These are phyloP conservation scores for Hypothenemus hampei DNA, from an alignment of 1,140 invertebrate species.

Conservation along the genomic window DNA sequence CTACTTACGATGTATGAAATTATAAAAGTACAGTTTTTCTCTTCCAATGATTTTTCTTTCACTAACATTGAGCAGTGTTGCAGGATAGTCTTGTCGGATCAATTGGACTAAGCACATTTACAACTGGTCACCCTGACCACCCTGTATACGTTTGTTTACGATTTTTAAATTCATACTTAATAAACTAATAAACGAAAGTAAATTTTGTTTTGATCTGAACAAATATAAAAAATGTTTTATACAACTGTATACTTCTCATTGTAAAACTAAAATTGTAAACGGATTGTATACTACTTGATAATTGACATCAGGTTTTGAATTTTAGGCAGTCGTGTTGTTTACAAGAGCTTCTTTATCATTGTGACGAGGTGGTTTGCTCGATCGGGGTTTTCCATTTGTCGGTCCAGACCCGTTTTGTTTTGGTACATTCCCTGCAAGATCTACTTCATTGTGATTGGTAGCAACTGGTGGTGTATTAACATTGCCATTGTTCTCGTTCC, in stretches of 20 bases:
- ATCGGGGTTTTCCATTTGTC: slow-evolving; percentile 40
- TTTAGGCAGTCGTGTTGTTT: slow-evolving; percentile 51
- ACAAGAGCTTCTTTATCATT: slow-evolving; percentile 52
- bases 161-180: slow-evolving; percentile 31
- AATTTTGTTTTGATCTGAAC: too few relatives aligned
- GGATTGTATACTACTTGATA: too few relatives aligned
- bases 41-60: slow-evolving; percentile 25
- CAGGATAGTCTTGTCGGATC: neutral
- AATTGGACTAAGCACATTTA: slow-evolving; percentile 14
- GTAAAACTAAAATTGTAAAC: too few relatives aligned
- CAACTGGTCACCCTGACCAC: slow-evolving; percentile 28
- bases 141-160: slow-evolving; percentile 25
- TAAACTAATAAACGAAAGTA: too few relatives aligned
- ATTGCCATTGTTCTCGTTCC: too few relatives aligned
- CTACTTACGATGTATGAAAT: slow-evolving; percentile 31
- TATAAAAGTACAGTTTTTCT: slow-evolving; percentile 36
- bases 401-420: slow-evolving; percentile 39
- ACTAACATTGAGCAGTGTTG: slow-evolving; percentile 36
- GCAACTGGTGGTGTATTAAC: too few relatives aligned
- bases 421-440: slow-evolving; percentile 12
- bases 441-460: slow-evolving; percentile 24
- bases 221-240: too few relatives aligned
- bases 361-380: slow-evolving; percentile 43
- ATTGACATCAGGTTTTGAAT: neutral
- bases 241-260: too few relatives aligned